Evolutionary conservation across 2,113 vertebrate genomes (phyloP), one percentile per base, ranked within the genome.

Genomic region (Sapayoa aenigma): DNA sequence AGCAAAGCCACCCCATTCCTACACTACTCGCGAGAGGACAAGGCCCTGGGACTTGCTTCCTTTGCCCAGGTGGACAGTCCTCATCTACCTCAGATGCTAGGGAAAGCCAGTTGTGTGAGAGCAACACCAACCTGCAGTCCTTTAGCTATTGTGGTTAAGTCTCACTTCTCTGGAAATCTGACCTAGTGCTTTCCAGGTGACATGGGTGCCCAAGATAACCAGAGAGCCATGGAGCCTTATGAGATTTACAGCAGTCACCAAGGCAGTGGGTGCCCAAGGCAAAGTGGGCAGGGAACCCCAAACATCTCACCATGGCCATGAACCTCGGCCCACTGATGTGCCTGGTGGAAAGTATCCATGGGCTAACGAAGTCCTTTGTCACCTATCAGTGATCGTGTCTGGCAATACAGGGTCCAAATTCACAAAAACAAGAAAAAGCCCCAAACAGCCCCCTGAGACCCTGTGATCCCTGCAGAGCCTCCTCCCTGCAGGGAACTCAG

Each of bases 351-450:
- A 89, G 14, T 12, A 28, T 24, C 33, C 19, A 6, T 2, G 44
- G 77, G 35, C 53, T 58, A 52, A 14, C 2, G 0, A 56, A 82
- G 21, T 33, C 67, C n/a, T 65, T 55, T 68, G 58, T 50, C n/a
- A 72, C 14, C 13, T n/a, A 35, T 8, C n/a, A 47, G 14, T 4
- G 25, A 86, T 42, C 37, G 33, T 0, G 0, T 6, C 56, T 72
- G 56, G 27, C 67, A 82, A 39, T 12, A 30, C 0, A 0, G n/a
- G 12, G 9, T 41, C 47, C 52, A 41, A 49, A 80, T 28, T 49
- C 63, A 41, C 31, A 41, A 47, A 41, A 37, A 11, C 50, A 56
- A 80, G 19, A 14, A 62, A 67, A 89, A 86, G 16, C 22, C 52
- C 37, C 39, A 21, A 0, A 15, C 28, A 87, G 27, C 6, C 37